Evolutionary conservation across 1,140 invertebrate species (phyloP), one percentile per base, ranked within the genome.

Genomic region (Colletes gigas): DNA sequence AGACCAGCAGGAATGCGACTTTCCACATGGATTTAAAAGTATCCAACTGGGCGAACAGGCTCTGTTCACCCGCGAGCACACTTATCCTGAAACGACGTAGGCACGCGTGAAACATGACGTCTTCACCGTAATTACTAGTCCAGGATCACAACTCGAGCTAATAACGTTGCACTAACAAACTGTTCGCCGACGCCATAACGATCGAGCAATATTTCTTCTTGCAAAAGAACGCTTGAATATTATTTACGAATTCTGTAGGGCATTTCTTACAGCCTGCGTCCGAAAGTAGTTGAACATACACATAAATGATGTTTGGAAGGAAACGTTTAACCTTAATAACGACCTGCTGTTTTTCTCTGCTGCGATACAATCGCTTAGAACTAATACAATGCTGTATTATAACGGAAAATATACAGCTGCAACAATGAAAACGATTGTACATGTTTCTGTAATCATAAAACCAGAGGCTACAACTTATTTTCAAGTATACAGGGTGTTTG

Each of bases 11-110:
- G 74, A 74, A 84, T 70, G 70, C 71, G 63, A 63, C 47, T 83
- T 83, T 84, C 66, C 19, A 71, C 66, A 6, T 79, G 10, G 39
- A 47, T 15, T 83, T 83, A 70, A 84, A 79, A 60, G 54, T 79
- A 55, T 79, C n/a, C 44, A 47, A 83, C 47, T 21, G 70, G 44
- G 54, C 59, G 55, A 73, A 77, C 63, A 62, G 66, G 52, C 55
- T 68, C 30, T 19, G 68, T 21, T 83, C 12, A n/a, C 50, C 44
- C n/a, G 21, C 54, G 50, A 59, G 30, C 19, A 30, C 8, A 77
- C 78, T 55, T 72, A 77, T 83, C 59, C 17, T 50, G 6, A 57
- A 67, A 81, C 59, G 62, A 21, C 62, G 66, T 70, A 57, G 55
- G 75, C 75, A 78, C 57, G 75, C 67, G 67, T 60, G 55, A 70